Percentiles rank a stretch among this genome's conserved stretches.
phyloP scores from a whole-genome alignment of 2,888 invertebrate species.

The Lumbricus terrestris region DNA sequence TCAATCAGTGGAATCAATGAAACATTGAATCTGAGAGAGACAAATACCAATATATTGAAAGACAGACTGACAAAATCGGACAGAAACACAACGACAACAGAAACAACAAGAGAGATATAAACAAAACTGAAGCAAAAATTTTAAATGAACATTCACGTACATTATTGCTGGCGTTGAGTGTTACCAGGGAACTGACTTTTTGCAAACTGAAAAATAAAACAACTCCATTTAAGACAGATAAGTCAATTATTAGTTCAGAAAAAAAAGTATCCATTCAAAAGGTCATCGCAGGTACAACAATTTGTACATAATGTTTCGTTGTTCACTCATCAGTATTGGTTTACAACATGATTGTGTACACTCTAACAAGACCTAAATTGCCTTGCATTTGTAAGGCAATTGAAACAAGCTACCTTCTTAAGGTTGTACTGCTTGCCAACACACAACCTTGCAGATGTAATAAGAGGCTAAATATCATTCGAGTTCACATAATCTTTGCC shows the following conservation, averaged over 20 bases:
- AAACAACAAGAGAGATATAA: background rate
- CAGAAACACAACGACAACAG: background rate
- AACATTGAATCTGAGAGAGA: background rate
- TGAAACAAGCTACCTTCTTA: background rate
- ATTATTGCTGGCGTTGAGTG: slow-evolving; percentile 13
- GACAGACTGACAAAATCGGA: background rate
- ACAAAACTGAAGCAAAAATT: background rate
- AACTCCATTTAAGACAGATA: background rate
- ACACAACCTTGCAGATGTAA: background rate
- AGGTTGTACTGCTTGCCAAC: background rate
- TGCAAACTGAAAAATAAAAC: background rate
- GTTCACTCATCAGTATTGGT: background rate
- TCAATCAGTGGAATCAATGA: background rate
- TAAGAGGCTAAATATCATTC: background rate
- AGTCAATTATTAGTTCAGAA: background rate
- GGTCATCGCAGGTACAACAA: background rate
- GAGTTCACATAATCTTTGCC: background rate
- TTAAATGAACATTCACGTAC: background rate
- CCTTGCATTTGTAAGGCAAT: background rate
- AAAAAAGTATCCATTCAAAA: background rate
- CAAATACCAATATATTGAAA: background rate
- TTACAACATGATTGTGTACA: background rate
- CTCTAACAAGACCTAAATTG: background rate
- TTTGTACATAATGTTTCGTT: background rate
- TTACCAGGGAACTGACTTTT: slow-evolving; percentile 15